These are phyloP conservation scores for Ophonus ardosiacus DNA, from an alignment of 2,888 invertebrate species.

Conservation along the genomic window DNA sequence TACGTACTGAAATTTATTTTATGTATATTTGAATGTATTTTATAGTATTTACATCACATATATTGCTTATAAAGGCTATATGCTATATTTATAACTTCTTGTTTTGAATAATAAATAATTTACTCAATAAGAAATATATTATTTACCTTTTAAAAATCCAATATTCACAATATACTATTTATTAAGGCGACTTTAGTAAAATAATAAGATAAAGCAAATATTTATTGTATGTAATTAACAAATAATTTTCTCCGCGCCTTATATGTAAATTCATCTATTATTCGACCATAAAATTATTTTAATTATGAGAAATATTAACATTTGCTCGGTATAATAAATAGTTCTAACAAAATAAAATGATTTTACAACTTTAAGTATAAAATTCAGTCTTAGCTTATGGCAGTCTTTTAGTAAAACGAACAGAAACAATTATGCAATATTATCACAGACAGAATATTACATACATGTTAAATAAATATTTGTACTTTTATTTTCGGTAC, in stretches of 20 bases:
- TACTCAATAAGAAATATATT: neutral
- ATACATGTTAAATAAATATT: constrained; percentile 18
- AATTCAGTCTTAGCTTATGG: constrained; percentile 28
- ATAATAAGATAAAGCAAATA: constrained; percentile 18
- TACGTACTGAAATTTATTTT: neutral
- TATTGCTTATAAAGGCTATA: neutral
- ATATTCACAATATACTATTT: neutral
- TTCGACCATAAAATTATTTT: neutral
- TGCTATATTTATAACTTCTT: neutral
- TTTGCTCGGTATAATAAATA: constrained; percentile 13
- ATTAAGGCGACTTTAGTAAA: constrained; percentile 19
- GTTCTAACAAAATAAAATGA: constrained; percentile 33
- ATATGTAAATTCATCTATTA: neutral
- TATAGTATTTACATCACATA: constrained; percentile 17
- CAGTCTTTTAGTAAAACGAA: constrained; percentile 25
- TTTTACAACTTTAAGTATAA: constrained; percentile 22
- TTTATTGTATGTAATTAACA: constrained; percentile 32
- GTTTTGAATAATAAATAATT: neutral
- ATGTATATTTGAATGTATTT: constrained; percentile 20
- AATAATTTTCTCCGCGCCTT: constrained; percentile 9
- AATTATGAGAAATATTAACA: constrained; percentile 12
- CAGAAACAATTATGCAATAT: constrained; percentile 3
- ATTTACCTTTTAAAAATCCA: constrained; percentile 18
- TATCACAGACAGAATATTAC: constrained; percentile 35
- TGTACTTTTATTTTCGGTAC: constrained; percentile 25